phyloP scores from a whole-genome alignment of 2,113 vertebrate genomes.

The Pseudorhombus dupliciocellatus region DNA sequence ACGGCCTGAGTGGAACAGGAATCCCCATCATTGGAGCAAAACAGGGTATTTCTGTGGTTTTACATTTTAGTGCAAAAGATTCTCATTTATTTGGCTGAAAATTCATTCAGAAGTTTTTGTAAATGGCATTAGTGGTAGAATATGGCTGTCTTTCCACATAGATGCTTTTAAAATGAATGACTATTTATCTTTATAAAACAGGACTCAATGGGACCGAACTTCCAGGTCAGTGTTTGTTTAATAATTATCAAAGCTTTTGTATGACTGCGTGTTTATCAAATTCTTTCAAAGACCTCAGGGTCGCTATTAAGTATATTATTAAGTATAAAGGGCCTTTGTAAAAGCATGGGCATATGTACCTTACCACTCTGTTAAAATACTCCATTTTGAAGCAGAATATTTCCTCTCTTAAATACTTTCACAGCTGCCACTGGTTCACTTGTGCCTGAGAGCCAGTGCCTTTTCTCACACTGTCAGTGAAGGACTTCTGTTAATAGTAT shows the following conservation, averaged over 20 bases:
- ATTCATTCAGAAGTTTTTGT: neutral
- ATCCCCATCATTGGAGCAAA: constrained; percentile 75
- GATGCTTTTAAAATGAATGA: neutral
- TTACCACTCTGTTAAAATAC: no score
- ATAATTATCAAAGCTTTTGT: constrained; percentile 1
- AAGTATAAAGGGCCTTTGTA: no score
- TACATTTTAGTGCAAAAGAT: neutral
- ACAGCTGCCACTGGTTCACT: no score
- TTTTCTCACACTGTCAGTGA: no score
- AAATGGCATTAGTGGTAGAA: no score
- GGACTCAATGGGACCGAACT: constrained; percentile 64
- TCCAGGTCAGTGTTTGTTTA: constrained; percentile 64
- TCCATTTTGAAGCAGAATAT: no score
- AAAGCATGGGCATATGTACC: no score
- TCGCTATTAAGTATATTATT: neutral
- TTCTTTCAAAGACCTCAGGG: neutral
- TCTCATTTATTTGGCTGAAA: neutral
- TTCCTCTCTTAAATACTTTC: no score
- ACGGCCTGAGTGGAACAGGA: constrained; percentile 70
- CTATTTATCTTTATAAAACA: constrained; percentile 42
- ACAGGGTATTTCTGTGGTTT: constrained; percentile 70
- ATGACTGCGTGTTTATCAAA: neutral
- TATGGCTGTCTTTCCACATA: neutral
- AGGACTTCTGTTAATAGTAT: no score
- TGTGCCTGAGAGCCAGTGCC: no score